Base-by-base conservation (phyloP, 2,888 invertebrate species). In the Megaustenia siamemsis region DNA sequence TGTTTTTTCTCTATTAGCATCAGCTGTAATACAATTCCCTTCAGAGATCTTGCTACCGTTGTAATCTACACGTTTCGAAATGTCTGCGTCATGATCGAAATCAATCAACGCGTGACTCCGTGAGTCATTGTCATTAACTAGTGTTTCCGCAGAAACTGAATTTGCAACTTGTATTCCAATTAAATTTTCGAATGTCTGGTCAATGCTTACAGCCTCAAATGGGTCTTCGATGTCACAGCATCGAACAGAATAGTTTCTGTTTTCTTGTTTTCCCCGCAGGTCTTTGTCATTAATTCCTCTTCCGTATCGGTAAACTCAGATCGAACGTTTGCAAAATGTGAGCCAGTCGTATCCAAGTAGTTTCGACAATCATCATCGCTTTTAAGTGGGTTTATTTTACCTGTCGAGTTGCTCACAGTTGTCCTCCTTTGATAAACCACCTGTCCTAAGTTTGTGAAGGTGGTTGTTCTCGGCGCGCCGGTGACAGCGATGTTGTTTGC, bases 291-390 rank as follows among this genome's bases (percentile, higher is more conserved):
- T 60, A 40, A 8, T 35, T 56, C n/a, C n/a, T 60, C 12, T 18
- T 60, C 60, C 40, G n/a, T 60, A 60, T 77, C n/a, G 28, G 5
- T 60, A 40, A 35, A 10, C 38, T 77, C 77, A 60, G 8, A 77
- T 60, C 38, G 60, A 60, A 40, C 1, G 21, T 35, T 60, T 8
- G 77, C 12, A 40, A 53, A 38, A 24, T 60, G 38, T 40, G 60
- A 10, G 56, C 8, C 24, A 60, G n/a, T 2, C 1, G 6, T 38
- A 60, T 21, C 28, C 35, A 12, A 21, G 53, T 75, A 5, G 15
- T 53, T n/a, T 15, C 35, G 21, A 24, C 56, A 40, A 40, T 38
- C 60, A 40, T 32, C 1, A n/a, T 49, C 49, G 21, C 45, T 21
- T 15, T 49, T 49, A 49, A 32, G 12, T 49, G 35, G 21, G 15